phyloP scores from a whole-genome alignment of 2,113 vertebrate species.

The Echinops telfairi region DNA sequence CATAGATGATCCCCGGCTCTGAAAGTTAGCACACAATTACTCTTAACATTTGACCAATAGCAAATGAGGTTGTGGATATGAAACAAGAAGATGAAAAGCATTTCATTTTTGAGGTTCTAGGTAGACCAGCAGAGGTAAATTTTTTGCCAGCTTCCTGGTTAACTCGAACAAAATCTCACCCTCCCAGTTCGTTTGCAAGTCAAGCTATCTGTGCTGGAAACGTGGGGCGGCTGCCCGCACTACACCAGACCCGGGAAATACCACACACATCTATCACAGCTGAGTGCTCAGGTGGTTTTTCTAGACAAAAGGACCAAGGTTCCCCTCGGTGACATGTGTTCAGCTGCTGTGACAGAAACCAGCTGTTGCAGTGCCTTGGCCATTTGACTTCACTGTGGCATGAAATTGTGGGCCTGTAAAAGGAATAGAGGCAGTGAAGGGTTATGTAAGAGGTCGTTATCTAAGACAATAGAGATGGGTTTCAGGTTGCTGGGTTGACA shows the following conservation, averaged over 20 bases:
- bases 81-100: not conserved
- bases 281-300: conserved; percentile 2
- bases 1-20: conserved; percentile 6
- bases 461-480: conserved; percentile 69
- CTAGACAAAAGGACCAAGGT: conserved; percentile 55
- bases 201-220: not conserved
- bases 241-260: conserved; percentile 31
- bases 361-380: not conserved
- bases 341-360: conserved; percentile 41
- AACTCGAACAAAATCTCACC: not conserved
- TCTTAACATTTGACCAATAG: conserved; percentile 13
- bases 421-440: conserved; percentile 20
- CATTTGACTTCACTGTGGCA: conserved; percentile 51
- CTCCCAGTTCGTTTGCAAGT: conserved; percentile 39
- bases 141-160: conserved; percentile 32
- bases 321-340: conserved; percentile 20
- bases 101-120: conserved; percentile 35
- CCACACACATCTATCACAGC: not conserved
- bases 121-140: not conserved
- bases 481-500: conserved; percentile 54
- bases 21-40: not conserved
- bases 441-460: conserved; percentile 38
- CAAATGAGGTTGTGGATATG: not conserved
- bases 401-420: conserved; percentile 47
- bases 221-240: not conserved